phyloP scores from a whole-genome alignment of 2,888 invertebrate genomes.

The Apotomis betuletana region DNA sequence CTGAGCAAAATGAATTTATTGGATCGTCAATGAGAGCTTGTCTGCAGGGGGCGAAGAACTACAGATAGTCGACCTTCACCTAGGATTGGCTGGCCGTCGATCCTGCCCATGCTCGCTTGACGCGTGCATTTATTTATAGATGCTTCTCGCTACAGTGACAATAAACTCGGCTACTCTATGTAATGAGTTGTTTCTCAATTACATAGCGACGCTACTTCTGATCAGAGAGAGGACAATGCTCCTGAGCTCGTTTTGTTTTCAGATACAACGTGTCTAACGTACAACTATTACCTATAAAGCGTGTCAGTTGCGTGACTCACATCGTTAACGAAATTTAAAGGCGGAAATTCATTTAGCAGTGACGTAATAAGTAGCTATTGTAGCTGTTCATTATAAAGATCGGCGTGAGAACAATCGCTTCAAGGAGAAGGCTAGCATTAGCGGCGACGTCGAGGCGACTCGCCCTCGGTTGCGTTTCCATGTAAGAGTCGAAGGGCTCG shows the following conservation, averaged over 20 bases:
- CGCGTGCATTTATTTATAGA: constrained; percentile 74
- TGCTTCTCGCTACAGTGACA: constrained; percentile 61
- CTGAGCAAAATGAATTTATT: constrained; percentile 37
- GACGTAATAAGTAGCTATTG: constrained; percentile 79
- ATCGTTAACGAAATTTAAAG: constrained; percentile 77
- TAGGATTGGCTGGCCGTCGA: constrained; percentile 75
- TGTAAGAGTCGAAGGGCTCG: constrained; percentile 62
- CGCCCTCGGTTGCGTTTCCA: constrained; percentile 63
- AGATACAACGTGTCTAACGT: constrained; percentile 46
- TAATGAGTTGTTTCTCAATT: constrained; percentile 41
- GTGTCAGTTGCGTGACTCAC: constrained; percentile 78
- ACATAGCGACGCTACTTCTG: constrained; percentile 44
- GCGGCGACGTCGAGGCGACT: constrained; percentile 48
- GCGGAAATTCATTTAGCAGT: constrained; percentile 79
- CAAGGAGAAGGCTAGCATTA: constrained; percentile 74
- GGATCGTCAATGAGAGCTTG: constrained; percentile 58
- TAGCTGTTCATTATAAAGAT: constrained; percentile 78
- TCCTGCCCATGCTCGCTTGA: constrained; percentile 70
- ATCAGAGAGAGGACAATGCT: constrained; percentile 58
- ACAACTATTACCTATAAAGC: constrained; percentile 69
- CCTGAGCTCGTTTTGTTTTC: constrained; percentile 46
- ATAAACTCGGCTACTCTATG: constrained; percentile 48
- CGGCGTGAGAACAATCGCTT: constrained; percentile 78
- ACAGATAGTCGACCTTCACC: constrained; percentile 76
- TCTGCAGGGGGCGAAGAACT: constrained; percentile 68